Evolutionary conservation across 2,113 vertebrate genomes (phyloP), one percentile per base, ranked within the genome.

Genomic region (Grus americana): DNA sequence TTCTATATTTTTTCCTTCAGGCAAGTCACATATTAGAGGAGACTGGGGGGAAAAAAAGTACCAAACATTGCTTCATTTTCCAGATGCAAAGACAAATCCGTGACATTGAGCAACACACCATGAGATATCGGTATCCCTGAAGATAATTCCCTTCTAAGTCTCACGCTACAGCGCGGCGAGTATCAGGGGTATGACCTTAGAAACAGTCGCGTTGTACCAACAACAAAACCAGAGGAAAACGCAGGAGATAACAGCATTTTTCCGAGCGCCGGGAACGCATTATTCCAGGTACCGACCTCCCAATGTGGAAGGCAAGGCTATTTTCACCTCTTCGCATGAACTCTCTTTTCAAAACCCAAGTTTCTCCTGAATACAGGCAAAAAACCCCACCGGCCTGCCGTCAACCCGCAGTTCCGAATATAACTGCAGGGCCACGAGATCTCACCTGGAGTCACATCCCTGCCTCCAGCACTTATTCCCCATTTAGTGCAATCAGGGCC

Each of bases 41-140:
- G 71, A 57, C 18, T 12, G 3, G 10, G 19, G 17, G 29, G 17
- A 9, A 30, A 12, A 12, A 15, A 34, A 20, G 85, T 23, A 87
- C 86, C 74, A 74, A 92, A 79, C 70, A 82, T 95, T 96, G 95
- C 95, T 95, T 92, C 85, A 90, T 24, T 88, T 86, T 83, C 93
- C 95, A 96, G 95, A 93, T 90, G 94, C 90, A 96, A 82, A 95
- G 90, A 82, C 79, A 73, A 13, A 86, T 58, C 74, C 9, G 59
- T 52, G 84, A 13, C 89, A 27, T 93, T 96, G 84, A 96, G 96
- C 94, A 95, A 97, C 81, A 44, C 54, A 49, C 71, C 74, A 12
- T 8, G 26, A 89, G 94, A 30, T 65, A 76, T 2, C 8, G 6
- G 44, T 18, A 94, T 57, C 87, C 92, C 80, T 13, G 79, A 46